Evolutionary conservation across 2,797 vertebrate species (phyloP).

Genomic region (Typhlichthys eigenmanni): DNA sequence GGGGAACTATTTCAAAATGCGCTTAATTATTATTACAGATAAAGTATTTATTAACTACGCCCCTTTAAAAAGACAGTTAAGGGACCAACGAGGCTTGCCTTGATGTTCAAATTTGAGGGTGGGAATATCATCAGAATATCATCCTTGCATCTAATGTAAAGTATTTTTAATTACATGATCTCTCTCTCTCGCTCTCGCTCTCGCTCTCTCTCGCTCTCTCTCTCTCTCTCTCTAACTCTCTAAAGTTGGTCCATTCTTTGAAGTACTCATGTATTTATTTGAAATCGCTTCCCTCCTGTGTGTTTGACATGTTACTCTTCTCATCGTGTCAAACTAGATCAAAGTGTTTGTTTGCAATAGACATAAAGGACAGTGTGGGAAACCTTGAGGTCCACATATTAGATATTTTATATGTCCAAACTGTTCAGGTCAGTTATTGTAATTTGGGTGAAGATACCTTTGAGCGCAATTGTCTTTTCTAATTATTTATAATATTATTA

Average conservation of each 20-base stretch:
- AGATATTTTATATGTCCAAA: constrained; percentile 9
- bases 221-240: constrained; percentile 16
- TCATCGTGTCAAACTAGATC: constrained; percentile 22
- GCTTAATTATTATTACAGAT: constrained; percentile 32
- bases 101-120: constrained; percentile 20
- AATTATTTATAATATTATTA: constrained; percentile 1
- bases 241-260: constrained; percentile 11
- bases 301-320: constrained; percentile 1
- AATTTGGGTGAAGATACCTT: constrained; percentile 6
- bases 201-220: constrained; percentile 14
- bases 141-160: constrained; percentile 41
- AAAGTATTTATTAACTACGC: constrained; percentile 58
- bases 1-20: constrained; percentile 24
- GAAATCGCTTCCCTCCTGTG: constrained; percentile 12
- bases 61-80: constrained; percentile 22
- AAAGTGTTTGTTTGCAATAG: constrained; percentile 38
- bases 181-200: constrained; percentile 16
- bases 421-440: neutral
- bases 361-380: neutral
- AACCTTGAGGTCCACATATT: neutral
- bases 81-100: constrained; percentile 39
- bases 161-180: constrained; percentile 46
- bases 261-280: constrained; percentile 72
- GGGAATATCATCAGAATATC: neutral
- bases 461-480: neutral